Evolutionary conservation across 2,888 invertebrate species (phyloP).

Genomic region (Archaeoteleia sp.): DNA sequence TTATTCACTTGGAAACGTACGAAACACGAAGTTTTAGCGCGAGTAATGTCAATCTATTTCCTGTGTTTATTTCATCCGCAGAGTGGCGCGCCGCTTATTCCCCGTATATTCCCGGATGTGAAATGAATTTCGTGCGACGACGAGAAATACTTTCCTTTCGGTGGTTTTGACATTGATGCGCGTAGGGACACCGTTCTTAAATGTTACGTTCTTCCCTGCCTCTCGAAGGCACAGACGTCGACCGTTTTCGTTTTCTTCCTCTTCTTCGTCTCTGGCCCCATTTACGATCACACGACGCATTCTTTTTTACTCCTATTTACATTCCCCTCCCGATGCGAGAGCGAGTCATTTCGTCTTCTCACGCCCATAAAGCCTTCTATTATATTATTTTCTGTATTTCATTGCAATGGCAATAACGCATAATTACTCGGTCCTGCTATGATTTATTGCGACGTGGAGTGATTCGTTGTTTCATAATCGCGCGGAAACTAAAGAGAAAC

Average conservation of each 20-base stretch:
- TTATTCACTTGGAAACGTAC: neutral
- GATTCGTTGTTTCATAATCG: slow-evolving; percentile 16
- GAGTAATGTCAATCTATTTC: slow-evolving; percentile 4
- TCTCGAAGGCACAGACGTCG: too few relatives aligned
- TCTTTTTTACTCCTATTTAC: too few relatives aligned
- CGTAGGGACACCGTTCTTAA: slow-evolving; percentile 11
- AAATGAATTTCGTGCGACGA: slow-evolving; percentile 21
- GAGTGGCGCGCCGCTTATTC: slow-evolving; percentile 16
- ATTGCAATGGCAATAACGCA: slow-evolving; percentile 24
- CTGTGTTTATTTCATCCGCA: slow-evolving; percentile 16
- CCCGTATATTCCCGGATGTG: slow-evolving; percentile 12
- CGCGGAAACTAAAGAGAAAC: slow-evolving; percentile 8
- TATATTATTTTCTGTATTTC: slow-evolving; percentile 24
- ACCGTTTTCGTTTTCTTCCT: too few relatives aligned
- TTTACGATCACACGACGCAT: slow-evolving; percentile 9
- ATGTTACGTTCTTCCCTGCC: slow-evolving; percentile 7
- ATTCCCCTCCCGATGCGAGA: slow-evolving; percentile 9
- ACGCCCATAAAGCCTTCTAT: slow-evolving; percentile 36
- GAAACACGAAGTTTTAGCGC: slow-evolving; percentile 17
- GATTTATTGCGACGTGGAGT: slow-evolving; percentile 22
- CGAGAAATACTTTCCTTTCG: slow-evolving; percentile 20
- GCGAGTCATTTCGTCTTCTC: slow-evolving; percentile 19
- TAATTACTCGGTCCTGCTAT: slow-evolving; percentile 31
- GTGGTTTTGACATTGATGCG: slow-evolving; percentile 12
- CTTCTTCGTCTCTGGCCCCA: too few relatives aligned